Evolutionary conservation across 23 tunicate species (phyloP).

Genomic region (Halocynthia aurantium): DNA sequence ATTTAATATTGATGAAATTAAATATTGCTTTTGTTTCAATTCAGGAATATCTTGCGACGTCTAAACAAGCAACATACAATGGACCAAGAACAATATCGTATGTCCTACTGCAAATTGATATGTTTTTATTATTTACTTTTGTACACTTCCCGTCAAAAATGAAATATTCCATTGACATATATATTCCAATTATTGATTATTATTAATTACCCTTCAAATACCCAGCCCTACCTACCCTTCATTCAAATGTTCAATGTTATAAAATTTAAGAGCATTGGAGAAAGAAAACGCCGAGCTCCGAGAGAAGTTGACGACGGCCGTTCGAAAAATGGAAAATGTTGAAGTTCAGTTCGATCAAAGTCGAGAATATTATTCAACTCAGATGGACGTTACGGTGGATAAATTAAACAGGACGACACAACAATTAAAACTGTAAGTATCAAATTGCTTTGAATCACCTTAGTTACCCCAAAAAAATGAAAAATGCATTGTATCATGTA

Average conservation of each 20-base stretch:
- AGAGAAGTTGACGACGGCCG: constrained; percentile 15
- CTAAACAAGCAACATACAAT: not conserved
- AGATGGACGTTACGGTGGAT: constrained; percentile 37
- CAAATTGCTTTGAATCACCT: too few relatives aligned
- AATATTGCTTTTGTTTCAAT: too few relatives aligned
- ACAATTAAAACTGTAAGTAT: constrained; percentile 32
- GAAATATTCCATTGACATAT: not conserved
- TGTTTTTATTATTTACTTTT: too few relatives aligned
- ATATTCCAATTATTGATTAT: not conserved
- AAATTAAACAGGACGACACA: constrained; percentile 23
- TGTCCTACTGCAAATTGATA: not conserved
- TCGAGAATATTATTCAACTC: constrained; percentile 51
- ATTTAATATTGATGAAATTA: too few relatives aligned
- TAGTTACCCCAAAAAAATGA: too few relatives aligned
- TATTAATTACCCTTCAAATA: not conserved
- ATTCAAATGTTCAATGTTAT: not conserved
- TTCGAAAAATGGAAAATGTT: constrained; percentile 46
- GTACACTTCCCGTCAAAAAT: not conserved
- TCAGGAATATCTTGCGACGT: constrained; percentile 5
- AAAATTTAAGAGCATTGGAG: not conserved
- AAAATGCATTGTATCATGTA: too few relatives aligned
- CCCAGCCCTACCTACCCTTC: not conserved
- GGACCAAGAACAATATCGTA: constrained; percentile 1
- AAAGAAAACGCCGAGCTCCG: constrained; percentile 45
- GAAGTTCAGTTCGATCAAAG: constrained; percentile 65